Conservation (phyloP, 2,888 invertebrate genomes). For the Athripsodes cinereus region DNA sequence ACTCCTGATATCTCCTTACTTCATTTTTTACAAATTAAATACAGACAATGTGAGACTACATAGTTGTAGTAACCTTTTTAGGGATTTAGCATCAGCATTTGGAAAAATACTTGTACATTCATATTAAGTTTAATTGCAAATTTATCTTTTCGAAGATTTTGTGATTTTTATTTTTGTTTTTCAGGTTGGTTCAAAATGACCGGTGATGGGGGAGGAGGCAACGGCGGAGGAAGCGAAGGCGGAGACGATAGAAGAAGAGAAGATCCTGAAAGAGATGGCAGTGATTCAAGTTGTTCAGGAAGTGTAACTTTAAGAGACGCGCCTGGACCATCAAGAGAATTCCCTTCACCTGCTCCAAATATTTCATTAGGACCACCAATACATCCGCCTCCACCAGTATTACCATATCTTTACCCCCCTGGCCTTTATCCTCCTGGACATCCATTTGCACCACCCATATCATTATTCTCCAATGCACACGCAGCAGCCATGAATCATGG, state of each 20-base stretch:
- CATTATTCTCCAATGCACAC: slow-evolving; percentile 50
- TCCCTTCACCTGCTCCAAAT: slow-evolving; percentile 79
- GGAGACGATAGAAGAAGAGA: slow-evolving; percentile 54
- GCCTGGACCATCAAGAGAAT: slow-evolving; percentile 50
- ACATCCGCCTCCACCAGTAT: slow-evolving; percentile 79
- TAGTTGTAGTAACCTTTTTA: too few relatives aligned
- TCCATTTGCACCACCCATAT: slow-evolving; percentile 64
- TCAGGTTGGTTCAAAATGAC: slow-evolving; percentile 58
- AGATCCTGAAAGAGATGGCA: slow-evolving; percentile 60
- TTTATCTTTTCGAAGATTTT: too few relatives aligned
- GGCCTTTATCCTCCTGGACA: slow-evolving; percentile 73
- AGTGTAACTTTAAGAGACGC: slow-evolving; percentile 45
- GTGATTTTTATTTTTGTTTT: too few relatives aligned
- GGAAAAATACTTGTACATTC: too few relatives aligned
- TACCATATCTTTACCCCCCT: slow-evolving; percentile 90
- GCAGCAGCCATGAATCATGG: slow-evolving; percentile 74
- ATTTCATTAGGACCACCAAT: slow-evolving; percentile 91
- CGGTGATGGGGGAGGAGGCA: slow-evolving; percentile 52
- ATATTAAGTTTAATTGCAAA: too few relatives aligned
- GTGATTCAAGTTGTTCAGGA: slow-evolving; percentile 69
- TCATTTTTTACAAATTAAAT: too few relatives aligned
- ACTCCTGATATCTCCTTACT: too few relatives aligned
- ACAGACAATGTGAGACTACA: too few relatives aligned
- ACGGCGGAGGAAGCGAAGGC: slow-evolving; percentile 39
- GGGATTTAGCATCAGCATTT: too few relatives aligned